Conservation (phyloP, 92 coral and sea anemone species). For the Bergia puertoricense region DNA sequence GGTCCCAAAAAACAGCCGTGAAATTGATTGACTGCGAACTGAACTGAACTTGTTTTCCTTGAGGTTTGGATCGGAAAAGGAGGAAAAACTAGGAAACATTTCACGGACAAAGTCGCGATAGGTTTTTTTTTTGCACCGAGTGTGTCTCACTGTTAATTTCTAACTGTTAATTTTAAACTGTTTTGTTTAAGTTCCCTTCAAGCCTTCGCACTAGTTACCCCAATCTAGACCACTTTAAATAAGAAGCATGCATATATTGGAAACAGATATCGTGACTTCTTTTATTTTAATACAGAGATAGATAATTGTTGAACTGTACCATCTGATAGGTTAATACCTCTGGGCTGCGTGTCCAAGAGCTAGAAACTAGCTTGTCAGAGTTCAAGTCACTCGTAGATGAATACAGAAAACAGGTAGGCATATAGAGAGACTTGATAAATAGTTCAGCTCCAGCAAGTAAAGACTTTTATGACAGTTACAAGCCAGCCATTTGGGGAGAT, state of each 20-base stretch:
- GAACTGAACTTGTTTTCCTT: too few species aligned
- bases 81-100: too few species aligned
- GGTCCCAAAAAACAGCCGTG: too few species aligned
- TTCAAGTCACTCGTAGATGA: slow-evolving; percentile 60
- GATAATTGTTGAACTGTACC: neutral
- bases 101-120: too few species aligned
- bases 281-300: neutral
- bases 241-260: neutral
- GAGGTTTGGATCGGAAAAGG: too few species aligned
- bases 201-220: neutral
- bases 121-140: too few species aligned
- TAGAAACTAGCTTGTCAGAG: slow-evolving; percentile 63
- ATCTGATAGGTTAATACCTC: slow-evolving; percentile 33
- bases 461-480: neutral
- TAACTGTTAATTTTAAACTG: too few species aligned
- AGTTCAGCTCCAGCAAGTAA: neutral
- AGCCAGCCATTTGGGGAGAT: too few species aligned
- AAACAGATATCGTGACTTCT: too few species aligned
- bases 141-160: too few species aligned
- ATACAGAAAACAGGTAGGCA: slow-evolving; percentile 62
- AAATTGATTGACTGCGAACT: too few species aligned
- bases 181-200: neutral
- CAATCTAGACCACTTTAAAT: neutral
- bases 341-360: slow-evolving; percentile 38
- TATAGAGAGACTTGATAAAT: neutral